Base-by-base conservation (phyloP, 2,797 vertebrate genomes). In the Notamacropus eugenii region DNA sequence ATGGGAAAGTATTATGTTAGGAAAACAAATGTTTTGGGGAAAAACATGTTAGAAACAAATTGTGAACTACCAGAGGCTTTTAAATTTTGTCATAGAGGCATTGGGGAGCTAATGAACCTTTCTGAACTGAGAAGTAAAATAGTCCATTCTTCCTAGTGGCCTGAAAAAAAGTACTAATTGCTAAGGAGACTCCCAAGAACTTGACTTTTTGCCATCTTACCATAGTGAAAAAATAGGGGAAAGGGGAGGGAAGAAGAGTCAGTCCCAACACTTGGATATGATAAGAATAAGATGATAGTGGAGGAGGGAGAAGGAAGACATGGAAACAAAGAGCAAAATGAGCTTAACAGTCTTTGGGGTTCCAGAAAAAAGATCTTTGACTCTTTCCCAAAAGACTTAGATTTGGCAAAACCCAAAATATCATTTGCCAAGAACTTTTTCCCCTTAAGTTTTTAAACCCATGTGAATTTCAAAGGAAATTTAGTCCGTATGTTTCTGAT, bases 401-500 rank as follows among this genome's bases (percentile, higher is more conserved):
- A 94, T 97, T 97, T 98, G 97, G 97, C 94, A 97, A 97, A 95
- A 92, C 67, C 82, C 62, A 91, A 97, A 94, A 94, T 52, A 90
- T 4, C 93, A n/a, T 94, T 96, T 95, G 97, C 98, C 97, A 98
- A 97, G 92, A 97, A 96, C 34, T 96, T 97, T 62, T 97, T 94
- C 93, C 96, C 96, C 95, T 97, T 97, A 98, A 97, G 96, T 98
- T 98, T 95, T 97, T 92, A 98, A 98, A 94, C 93, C 96, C 96
- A 98, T 96, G 97, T 94, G 97, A 98, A 97, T 98, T 98, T 98
- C 93, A 96, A 97, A 97, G 94, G 96, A 96, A 98, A 97, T 95
- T 95, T 94, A 52, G 90, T 97, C 96, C 96, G 82, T 98, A 98
- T 98, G 97, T 97, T 98, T 97, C 97, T 98, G 97, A 98, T 97